Conservation (phyloP, 1,140 invertebrate genomes). For the Nylanderia fulva region DNA sequence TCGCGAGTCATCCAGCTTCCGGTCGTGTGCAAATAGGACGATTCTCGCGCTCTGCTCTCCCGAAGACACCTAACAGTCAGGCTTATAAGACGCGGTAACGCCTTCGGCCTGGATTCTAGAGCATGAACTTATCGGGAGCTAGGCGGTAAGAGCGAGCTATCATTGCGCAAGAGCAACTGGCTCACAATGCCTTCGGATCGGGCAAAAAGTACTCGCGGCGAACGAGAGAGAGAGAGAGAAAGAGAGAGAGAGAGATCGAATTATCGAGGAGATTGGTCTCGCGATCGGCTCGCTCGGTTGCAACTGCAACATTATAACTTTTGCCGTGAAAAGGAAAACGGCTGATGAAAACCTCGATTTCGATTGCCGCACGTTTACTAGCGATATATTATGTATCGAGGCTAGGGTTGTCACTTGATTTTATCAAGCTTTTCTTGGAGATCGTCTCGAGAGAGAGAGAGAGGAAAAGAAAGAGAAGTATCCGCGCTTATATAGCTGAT, state of each 20-base stretch:
- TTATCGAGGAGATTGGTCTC: slow-evolving; percentile 73
- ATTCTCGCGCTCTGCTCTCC: slow-evolving; percentile 50
- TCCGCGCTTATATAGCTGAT: no score
- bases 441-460: no score
- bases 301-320: slow-evolving; percentile 49
- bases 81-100: slow-evolving; percentile 79
- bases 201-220: slow-evolving; percentile 73
- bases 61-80: slow-evolving; percentile 74
- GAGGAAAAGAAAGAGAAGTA: no score
- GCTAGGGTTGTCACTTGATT: background rate
- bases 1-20: slow-evolving; percentile 37
- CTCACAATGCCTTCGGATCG: slow-evolving; percentile 79
- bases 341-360: slow-evolving; percentile 54
- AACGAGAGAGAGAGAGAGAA: slow-evolving; percentile 63
- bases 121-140: slow-evolving; percentile 84
- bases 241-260: slow-evolving; percentile 65
- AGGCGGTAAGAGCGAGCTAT: slow-evolving; percentile 76
- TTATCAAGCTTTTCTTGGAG: no score
- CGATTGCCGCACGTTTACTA: slow-evolving; percentile 23
- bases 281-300: slow-evolving; percentile 41
- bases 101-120: slow-evolving; percentile 83
- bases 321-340: slow-evolving; percentile 68
- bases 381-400: slow-evolving; percentile 1
- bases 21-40: slow-evolving; percentile 26
- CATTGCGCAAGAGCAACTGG: slow-evolving; percentile 82